These are phyloP conservation scores for Todus mexicanus DNA, from an alignment of 2,797 vertebrate species.

Conservation along the genomic window DNA sequence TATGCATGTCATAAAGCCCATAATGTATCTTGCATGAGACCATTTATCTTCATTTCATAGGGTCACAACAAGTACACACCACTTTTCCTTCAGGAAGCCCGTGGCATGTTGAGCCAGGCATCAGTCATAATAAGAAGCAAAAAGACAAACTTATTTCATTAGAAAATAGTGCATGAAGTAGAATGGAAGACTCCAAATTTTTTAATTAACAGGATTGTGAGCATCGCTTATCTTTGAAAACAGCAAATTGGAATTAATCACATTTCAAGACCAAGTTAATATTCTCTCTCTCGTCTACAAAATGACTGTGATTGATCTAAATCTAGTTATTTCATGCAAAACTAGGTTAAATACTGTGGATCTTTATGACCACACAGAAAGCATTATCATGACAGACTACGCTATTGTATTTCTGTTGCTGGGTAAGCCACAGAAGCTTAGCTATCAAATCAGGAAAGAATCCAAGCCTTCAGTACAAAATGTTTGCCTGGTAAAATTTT, in stretches of 20 bases:
- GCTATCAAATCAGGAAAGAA: background rate
- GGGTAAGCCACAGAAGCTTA: background rate
- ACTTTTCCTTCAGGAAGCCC: constrained; percentile 65
- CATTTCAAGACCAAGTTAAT: constrained; percentile 60
- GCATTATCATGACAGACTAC: constrained; percentile 9
- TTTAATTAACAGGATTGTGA: constrained; percentile 61
- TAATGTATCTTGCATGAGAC: constrained; percentile 66
- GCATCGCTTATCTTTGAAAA: constrained; percentile 53
- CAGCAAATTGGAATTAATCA: constrained; percentile 65
- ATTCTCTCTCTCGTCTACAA: constrained; percentile 46
- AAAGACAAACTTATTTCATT: constrained; percentile 57
- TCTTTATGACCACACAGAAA: constrained; percentile 62
- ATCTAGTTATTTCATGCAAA: constrained; percentile 62
- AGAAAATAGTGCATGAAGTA: constrained; percentile 29
- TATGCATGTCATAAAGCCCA: constrained; percentile 61
- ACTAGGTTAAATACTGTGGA: constrained; percentile 60
- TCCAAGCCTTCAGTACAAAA: background rate
- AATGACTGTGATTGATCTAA: constrained; percentile 61
- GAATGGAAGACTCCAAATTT: constrained; percentile 37
- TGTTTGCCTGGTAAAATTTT: background rate
- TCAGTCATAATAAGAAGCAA: constrained; percentile 47
- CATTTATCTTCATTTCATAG: constrained; percentile 69
- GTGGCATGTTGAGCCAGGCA: constrained; percentile 23
- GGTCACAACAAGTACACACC: constrained; percentile 66
- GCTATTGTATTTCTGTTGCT: constrained; percentile 3